Conservation (phyloP, 2,888 invertebrate species). For the Sesia apiformis region DNA sequence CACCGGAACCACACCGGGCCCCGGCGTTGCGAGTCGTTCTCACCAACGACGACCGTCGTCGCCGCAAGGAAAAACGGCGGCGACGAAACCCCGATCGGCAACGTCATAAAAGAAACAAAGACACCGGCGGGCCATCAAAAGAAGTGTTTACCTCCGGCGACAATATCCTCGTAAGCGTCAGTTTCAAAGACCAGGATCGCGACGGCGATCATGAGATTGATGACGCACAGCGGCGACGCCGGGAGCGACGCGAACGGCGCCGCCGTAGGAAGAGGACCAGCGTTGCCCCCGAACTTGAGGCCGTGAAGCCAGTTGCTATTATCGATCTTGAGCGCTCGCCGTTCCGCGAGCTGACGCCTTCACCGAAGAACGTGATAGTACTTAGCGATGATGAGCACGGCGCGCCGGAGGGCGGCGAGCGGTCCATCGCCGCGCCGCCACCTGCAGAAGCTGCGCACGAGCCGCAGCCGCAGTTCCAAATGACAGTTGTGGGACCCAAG, state of each 20-base stretch:
- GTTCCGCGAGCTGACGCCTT: constrained; percentile 86
- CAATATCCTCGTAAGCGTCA: constrained; percentile 93
- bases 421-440: constrained; percentile 30
- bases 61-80: constrained; percentile 7
- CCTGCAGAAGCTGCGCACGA: constrained; percentile 14
- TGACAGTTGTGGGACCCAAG: constrained; percentile 17
- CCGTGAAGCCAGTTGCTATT: constrained; percentile 83
- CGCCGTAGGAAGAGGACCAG: constrained; percentile 20
- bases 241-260: constrained; percentile 7
- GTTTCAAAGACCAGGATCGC: constrained; percentile 83
- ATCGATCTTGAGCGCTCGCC: constrained; percentile 91
- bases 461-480: constrained; percentile 11
- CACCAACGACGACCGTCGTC: constrained; percentile 76
- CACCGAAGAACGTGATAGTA: constrained; percentile 87
- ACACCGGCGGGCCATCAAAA: constrained; percentile 78
- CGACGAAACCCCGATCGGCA: constrained; percentile 19
- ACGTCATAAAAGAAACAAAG: constrained; percentile 44
- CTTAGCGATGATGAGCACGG: constrained; percentile 86
- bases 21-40: constrained; percentile 68
- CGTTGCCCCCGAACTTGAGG: constrained; percentile 11
- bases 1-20: constrained; percentile 54
- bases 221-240: constrained; percentile 23
- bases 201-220: constrained; percentile 29
- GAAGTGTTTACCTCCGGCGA: constrained; percentile 95
- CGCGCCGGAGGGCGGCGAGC: constrained; percentile 36